Evolutionary conservation across 1,140 invertebrate species (phyloP).

Genomic region (Aethina tumida): DNA sequence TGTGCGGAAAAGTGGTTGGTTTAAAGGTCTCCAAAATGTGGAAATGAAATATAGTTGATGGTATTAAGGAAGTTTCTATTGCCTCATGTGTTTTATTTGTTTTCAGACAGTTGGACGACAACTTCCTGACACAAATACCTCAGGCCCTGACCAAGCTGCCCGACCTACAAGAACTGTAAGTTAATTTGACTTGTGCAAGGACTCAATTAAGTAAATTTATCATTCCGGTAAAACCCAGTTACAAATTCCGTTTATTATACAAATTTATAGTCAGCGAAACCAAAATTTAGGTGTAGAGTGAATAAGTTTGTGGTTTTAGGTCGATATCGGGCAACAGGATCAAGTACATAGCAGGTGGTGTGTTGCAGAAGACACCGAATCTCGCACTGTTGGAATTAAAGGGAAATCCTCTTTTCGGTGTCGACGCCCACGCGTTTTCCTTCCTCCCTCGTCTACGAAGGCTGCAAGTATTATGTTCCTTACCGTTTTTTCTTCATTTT

Average conservation of each 20-base stretch:
- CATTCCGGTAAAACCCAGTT: neutral
- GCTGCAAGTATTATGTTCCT: conserved; percentile 50
- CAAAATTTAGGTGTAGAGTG: neutral
- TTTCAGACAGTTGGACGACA: conserved; percentile 64
- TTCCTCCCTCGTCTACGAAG: conserved; percentile 55
- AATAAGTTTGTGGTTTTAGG: conserved; percentile 34
- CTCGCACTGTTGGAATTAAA: conserved; percentile 56
- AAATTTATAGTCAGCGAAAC: neutral
- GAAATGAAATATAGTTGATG: too few relatives aligned
- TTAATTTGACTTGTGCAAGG: conserved; percentile 17
- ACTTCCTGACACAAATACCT: conserved; percentile 56
- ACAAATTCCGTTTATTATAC: conserved; percentile 2
- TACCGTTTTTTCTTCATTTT: conserved; percentile 8
- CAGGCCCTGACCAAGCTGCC: conserved; percentile 50
- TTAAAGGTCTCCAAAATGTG: too few relatives aligned
- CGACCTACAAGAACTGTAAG: conserved; percentile 63
- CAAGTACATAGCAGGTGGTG: conserved; percentile 47
- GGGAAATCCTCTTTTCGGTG: conserved; percentile 57
- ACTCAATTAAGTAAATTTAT: neutral
- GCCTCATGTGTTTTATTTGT: conserved; percentile 26
- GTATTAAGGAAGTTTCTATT: too few relatives aligned
- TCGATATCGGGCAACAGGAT: conserved; percentile 62
- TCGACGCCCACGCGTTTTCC: conserved; percentile 53
- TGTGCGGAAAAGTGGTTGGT: too few relatives aligned
- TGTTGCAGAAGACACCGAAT: conserved; percentile 46